Percentiles rank a stretch among this genome's conserved stretches.
phyloP scores from a whole-genome alignment of 2,888 invertebrate genomes.

The Heteromurus nitidus region DNA sequence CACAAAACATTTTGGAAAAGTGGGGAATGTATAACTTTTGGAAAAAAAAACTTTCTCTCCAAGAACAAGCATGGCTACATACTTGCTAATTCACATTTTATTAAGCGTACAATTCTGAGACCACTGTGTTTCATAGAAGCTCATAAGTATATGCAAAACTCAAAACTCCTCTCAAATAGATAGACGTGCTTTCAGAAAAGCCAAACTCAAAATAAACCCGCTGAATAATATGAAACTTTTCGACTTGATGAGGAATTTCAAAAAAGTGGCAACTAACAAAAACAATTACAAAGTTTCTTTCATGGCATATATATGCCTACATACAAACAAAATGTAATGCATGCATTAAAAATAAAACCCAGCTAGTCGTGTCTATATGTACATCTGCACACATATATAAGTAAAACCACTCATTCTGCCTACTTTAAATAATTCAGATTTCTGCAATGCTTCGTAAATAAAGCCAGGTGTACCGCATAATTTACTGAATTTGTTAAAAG shows the following conservation, averaged over 20 bases:
- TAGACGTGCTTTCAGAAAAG: neutral
- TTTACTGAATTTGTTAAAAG: neutral
- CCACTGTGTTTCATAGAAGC: too few relatives aligned
- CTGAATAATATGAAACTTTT: neutral
- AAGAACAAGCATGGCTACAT: too few relatives aligned
- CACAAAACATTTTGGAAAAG: too few relatives aligned
- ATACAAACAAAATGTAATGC: neutral
- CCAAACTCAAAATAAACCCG: neutral
- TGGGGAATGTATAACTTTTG: too few relatives aligned
- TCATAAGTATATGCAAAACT: too few relatives aligned
- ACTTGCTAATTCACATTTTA: too few relatives aligned
- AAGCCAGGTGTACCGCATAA: slow-evolving; percentile 14
- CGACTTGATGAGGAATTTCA: neutral
- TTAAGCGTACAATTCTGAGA: too few relatives aligned
- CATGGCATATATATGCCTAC: neutral
- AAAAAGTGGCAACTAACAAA: neutral
- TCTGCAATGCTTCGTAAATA: neutral
- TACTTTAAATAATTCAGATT: slow-evolving; percentile 14
- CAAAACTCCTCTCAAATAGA: too few relatives aligned
- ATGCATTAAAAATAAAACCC: slow-evolving; percentile 7
- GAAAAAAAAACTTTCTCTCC: too few relatives aligned
- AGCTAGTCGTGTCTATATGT: neutral
- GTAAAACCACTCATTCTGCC: neutral
- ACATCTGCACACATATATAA: too few relatives aligned
- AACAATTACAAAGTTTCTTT: neutral